Evolutionary conservation across 1,140 invertebrate species (phyloP).

Genomic region (Drosophila aff.): DNA sequence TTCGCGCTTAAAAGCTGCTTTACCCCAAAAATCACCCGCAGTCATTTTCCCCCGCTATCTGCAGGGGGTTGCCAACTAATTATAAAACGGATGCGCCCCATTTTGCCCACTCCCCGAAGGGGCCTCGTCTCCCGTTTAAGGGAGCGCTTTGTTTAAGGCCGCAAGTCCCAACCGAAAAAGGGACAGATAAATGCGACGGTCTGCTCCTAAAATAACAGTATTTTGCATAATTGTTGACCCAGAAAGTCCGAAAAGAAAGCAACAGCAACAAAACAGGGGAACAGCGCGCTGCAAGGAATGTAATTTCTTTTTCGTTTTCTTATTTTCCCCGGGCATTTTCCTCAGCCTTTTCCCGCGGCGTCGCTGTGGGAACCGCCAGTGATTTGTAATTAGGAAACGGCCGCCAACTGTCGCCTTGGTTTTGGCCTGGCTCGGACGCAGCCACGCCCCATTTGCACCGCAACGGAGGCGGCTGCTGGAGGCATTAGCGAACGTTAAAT

Average conservation of each 20-base stretch:
- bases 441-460: constrained; percentile 76
- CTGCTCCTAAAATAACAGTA: constrained; percentile 78
- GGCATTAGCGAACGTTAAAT: constrained; percentile 83
- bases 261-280: constrained; percentile 53
- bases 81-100: constrained; percentile 75
- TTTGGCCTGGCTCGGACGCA: constrained; percentile 44
- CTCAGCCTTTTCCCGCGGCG: constrained; percentile 34
- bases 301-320: constrained; percentile 63
- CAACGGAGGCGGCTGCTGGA: constrained; percentile 50
- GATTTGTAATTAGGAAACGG: constrained; percentile 85
- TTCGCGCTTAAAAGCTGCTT: constrained; percentile 70
- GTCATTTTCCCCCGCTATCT: constrained; percentile 17
- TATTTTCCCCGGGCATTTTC: constrained; percentile 31
- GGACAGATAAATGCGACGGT: constrained; percentile 79
- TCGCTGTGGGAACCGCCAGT: constrained; percentile 57
- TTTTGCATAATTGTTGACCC: constrained; percentile 84
- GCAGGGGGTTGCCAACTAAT: constrained; percentile 64
- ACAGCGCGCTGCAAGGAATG: constrained; percentile 52
- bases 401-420: constrained; percentile 81
- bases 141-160: constrained; percentile 57
- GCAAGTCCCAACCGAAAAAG: constrained; percentile 54
- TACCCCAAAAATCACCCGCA: constrained; percentile 15
- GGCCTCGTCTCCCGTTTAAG: constrained; percentile 7
- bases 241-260: constrained; percentile 71
- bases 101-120: constrained; percentile 21